Conservation (phyloP, 2,888 invertebrate genomes). For the Acanthosoma haemorrhoidale region DNA sequence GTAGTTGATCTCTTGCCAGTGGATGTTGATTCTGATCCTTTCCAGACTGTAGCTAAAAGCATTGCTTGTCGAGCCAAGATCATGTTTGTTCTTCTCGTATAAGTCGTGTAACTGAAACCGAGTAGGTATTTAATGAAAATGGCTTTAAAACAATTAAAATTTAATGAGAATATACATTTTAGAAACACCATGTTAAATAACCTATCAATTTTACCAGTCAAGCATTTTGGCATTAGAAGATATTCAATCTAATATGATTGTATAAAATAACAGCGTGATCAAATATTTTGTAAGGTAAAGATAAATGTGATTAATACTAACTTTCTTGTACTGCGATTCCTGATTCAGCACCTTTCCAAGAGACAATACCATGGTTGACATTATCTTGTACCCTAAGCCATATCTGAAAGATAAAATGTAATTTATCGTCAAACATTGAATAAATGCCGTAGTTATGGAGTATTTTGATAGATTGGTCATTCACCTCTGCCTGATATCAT, state of each 20-base stretch:
- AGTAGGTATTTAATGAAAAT: no score
- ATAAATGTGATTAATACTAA: not conserved
- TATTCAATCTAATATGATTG: no score
- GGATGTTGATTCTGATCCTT: constrained; percentile 17
- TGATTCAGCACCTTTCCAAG: not conserved
- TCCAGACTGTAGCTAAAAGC: not conserved
- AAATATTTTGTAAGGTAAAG: not conserved
- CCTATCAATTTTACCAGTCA: no score
- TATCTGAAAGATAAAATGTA: not conserved
- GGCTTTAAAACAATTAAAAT: no score
- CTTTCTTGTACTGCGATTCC: constrained; percentile 12
- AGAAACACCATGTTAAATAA: no score
- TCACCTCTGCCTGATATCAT: not conserved
- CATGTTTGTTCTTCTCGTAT: not conserved
- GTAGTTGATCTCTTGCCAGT: constrained; percentile 11
- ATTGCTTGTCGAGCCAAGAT: constrained; percentile 18
- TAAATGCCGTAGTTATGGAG: no score
- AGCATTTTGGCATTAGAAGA: no score
- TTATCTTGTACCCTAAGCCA: constrained; percentile 15
- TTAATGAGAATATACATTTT: no score
- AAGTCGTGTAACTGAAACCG: constrained; percentile 10
- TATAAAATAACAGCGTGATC: no score
- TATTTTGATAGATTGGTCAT: not conserved
- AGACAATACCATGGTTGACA: constrained; percentile 6
- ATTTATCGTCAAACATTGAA: no score